Evolutionary conservation across 2,797 vertebrate genomes (phyloP).

Genomic region (Allobates femoralis): DNA sequence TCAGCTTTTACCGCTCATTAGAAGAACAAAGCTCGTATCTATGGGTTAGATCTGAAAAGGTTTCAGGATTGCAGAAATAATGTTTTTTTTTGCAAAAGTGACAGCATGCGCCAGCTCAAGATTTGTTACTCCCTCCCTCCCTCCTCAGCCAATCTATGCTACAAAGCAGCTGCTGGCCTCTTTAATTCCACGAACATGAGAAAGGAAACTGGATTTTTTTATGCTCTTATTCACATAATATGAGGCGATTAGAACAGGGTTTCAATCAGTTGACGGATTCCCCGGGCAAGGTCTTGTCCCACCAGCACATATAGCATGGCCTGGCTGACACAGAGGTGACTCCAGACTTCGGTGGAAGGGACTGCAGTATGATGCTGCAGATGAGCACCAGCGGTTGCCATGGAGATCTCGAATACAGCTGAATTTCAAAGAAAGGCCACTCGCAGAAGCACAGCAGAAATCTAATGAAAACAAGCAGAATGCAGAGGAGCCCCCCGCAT

Average conservation of each 20-base stretch:
- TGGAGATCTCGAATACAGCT: conserved; percentile 82
- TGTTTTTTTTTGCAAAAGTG: conserved; percentile 25
- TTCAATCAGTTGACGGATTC: conserved; percentile 67
- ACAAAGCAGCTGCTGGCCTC: conserved; percentile 55
- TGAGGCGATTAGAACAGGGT: conserved; percentile 69
- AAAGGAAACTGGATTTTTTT: conserved; percentile 31
- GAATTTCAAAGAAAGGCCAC: conserved; percentile 70
- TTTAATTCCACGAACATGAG: conserved; percentile 40
- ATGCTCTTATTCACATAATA: conserved; percentile 57
- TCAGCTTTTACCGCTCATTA: not conserved
- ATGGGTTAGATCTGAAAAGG: not conserved
- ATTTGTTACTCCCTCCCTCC: conserved; percentile 37
- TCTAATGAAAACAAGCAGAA: conserved; percentile 71
- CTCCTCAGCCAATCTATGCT: conserved; percentile 41
- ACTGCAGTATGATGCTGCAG: conserved; percentile 82
- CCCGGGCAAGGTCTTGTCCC: conserved; percentile 69
- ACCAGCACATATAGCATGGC: conserved; percentile 66
- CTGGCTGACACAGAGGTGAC: conserved; percentile 69
- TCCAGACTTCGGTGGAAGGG: conserved; percentile 68
- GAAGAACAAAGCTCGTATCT: not conserved
- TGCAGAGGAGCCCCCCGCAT: conserved; percentile 65
- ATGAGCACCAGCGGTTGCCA: conserved; percentile 83
- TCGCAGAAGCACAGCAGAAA: conserved; percentile 66
- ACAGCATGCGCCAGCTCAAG: conserved; percentile 11
- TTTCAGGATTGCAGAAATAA: conserved; percentile 20